Conservation (phyloP, 2,113 vertebrate genomes). For the Miniopterus natalensis region DNA sequence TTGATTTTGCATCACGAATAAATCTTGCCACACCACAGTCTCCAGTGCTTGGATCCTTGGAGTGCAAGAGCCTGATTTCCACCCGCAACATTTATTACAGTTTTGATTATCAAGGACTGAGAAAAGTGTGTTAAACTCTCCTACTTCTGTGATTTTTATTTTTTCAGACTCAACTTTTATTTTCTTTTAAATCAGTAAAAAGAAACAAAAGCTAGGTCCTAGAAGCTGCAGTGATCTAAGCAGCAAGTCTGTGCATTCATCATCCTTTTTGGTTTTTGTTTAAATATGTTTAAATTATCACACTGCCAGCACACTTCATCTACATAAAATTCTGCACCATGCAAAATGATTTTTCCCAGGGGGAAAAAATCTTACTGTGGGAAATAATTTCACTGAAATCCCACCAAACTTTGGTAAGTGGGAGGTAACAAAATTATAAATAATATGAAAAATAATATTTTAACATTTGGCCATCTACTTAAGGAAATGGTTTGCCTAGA, state of each 20-base stretch:
- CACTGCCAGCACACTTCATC: not conserved
- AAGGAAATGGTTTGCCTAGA: not conserved
- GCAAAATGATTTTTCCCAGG: not conserved
- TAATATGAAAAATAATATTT: not conserved
- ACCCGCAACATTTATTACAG: no score
- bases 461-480: not conserved
- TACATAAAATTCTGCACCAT: not conserved
- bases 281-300: not conserved
- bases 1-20: no score
- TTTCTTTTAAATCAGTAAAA: conserved; percentile 85
- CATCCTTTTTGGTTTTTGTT: conserved; percentile 13
- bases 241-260: conserved; percentile 88
- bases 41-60: no score
- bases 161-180: conserved; percentile 89
- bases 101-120: not conserved
- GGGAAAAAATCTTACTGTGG: not conserved
- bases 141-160: not conserved
- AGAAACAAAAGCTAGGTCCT: conserved; percentile 83
- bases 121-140: not conserved
- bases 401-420: not conserved
- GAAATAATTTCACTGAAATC: not conserved
- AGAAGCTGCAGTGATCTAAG: conserved; percentile 89
- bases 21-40: no score
- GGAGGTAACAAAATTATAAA: not conserved
- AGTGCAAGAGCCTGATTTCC: no score